Conservation (phyloP, 2,113 vertebrate species). For the Archocentrus centrarchus region DNA sequence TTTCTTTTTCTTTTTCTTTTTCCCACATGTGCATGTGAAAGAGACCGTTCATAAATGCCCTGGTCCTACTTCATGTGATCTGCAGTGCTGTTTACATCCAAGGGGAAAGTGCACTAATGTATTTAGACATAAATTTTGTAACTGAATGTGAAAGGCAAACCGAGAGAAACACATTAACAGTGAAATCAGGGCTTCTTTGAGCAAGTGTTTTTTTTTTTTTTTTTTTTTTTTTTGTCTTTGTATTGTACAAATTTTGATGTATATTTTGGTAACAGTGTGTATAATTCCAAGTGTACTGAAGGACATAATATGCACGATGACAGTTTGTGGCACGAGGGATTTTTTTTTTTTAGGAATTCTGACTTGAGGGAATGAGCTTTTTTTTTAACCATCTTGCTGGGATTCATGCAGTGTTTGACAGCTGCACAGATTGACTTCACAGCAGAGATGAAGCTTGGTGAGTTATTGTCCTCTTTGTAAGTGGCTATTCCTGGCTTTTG, state of each 20-base stretch:
- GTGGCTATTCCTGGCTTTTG: constrained; percentile 39
- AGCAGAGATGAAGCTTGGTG: not conserved
- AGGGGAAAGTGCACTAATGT: constrained; percentile 63
- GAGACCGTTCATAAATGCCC: not conserved
- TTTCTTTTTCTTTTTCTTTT: not conserved
- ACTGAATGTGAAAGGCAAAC: constrained; percentile 34
- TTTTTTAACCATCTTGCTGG: not conserved
- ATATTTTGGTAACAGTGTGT: constrained; percentile 71
- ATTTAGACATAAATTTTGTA: constrained; percentile 55
- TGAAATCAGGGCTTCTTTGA: constrained; percentile 68
- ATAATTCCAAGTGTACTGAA: constrained; percentile 23
- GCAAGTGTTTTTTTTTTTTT: constrained; percentile 17
- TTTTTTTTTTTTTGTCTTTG: constrained; percentile 41
- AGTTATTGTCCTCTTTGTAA: constrained; percentile 13
- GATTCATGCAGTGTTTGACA: constrained; percentile 31
- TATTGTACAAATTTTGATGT: constrained; percentile 69
- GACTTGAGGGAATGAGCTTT: not conserved
- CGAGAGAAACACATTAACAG: constrained; percentile 29
- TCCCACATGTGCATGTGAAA: constrained; percentile 17
- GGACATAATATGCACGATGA: constrained; percentile 47
- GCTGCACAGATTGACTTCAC: not conserved
- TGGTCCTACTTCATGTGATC: constrained; percentile 37
- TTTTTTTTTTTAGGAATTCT: constrained; percentile 2
- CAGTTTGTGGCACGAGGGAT: constrained; percentile 14
- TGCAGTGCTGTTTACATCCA: constrained; percentile 76